phyloP scores from a whole-genome alignment of 2,797 vertebrate genomes.

The Rhinophrynus dorsalis region DNA sequence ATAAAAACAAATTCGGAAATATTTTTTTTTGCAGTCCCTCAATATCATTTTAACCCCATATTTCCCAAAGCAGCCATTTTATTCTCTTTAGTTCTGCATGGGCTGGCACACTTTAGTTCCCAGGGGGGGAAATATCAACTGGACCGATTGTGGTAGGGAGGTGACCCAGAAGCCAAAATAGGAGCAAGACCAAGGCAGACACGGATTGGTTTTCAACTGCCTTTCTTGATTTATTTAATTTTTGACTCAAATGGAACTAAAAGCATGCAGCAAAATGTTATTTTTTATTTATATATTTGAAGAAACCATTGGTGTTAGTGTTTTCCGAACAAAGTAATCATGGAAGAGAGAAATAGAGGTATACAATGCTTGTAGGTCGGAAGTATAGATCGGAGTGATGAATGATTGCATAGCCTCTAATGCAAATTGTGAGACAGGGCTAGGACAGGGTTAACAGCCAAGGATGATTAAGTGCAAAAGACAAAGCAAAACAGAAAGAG shows the following conservation, averaged over 20 bases:
- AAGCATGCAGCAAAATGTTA: conserved; percentile 87
- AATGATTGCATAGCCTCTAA: conserved; percentile 84
- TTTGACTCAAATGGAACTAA: conserved; percentile 37
- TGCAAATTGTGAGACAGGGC: conserved; percentile 86
- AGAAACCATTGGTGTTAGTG: conserved; percentile 78
- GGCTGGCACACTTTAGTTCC: conserved; percentile 19
- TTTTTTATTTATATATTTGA: conserved; percentile 70
- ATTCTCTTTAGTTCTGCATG: conserved; percentile 29
- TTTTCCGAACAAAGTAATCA: conserved; percentile 78
- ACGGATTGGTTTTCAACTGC: conserved; percentile 73
- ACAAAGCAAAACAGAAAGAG: conserved; percentile 50
- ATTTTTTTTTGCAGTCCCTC: too few species aligned
- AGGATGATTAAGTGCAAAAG: conserved; percentile 85
- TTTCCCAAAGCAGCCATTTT: background rate
- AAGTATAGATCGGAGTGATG: conserved; percentile 71
- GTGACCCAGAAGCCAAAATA: conserved; percentile 85
- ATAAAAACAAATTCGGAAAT: too few species aligned
- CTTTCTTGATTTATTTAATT: conserved; percentile 51
- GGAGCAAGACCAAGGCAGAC: conserved; percentile 88
- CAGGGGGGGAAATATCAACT: background rate
- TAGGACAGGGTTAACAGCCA: conserved; percentile 81
- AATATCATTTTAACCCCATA: background rate
- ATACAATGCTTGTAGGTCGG: conserved; percentile 47
- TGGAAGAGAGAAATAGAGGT: conserved; percentile 64
- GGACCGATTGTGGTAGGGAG: conserved; percentile 15